Base-by-base conservation (phyloP, 2,888 invertebrate genomes). In the Seira ritae region DNA sequence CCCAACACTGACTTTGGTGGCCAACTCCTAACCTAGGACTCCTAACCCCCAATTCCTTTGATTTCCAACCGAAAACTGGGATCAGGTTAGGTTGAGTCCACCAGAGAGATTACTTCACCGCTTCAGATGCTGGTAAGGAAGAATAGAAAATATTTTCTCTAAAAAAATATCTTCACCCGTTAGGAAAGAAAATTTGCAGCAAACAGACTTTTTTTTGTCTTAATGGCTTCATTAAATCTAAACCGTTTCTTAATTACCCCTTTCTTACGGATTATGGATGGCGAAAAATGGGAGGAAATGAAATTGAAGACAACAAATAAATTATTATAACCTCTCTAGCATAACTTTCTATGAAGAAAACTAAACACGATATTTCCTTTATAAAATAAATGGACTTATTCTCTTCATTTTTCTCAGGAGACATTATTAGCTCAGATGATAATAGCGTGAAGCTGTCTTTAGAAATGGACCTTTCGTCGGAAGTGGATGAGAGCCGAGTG, bases 341-440 rank as follows among this genome's bases (percentile, higher is more conserved):
- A n/a, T n/a, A n/a, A n/a, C n/a, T n/a, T n/a, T n/a, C n/a, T n/a
- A n/a, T n/a, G n/a, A 31, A 31, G 31, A 8, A 31, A 31, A 31
- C 8, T 31, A 31, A n/a, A 60, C 20, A 19, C 10, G 60, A 60
- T n/a, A 3, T 19, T n/a, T 10, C 60, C 60, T 60, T 60, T 12
- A 19, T 12, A 19, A 19, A 2, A 19, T 10, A 19, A n/a, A 67
- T 67, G 15, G 23, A 15, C 4, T 15, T 15, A 2, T 20, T 12
- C 31, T 65, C 20, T 42, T 23, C 67, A 75, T 22, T 60, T 46
- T 24, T 42, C 46, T 4, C 68, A 88, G 88, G 88, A 88, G 76
- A 87, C 86, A 60, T 75, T 88, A 50, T 78, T 88, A 65, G 87
- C 87, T 37, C 87, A 87, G 70, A 84, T 88, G 86, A 88, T 88